Percentiles rank a stretch among this genome's conserved stretches.
Conservation (phyloP, 2,113 vertebrate genomes). For the Ctenomys sociabilis region DNA sequence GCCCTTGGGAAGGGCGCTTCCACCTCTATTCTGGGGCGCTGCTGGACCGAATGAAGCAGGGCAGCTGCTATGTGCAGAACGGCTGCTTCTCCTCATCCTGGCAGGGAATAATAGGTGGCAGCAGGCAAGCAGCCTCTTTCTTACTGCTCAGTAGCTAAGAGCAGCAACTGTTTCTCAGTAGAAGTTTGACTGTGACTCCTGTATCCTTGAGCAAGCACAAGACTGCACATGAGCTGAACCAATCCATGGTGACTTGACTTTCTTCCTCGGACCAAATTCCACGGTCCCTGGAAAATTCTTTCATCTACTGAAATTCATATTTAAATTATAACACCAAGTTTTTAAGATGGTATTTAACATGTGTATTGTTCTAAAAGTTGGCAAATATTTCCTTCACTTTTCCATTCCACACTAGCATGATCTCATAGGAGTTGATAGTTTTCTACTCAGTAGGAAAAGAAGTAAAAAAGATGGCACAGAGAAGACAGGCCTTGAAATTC, state of each 20-base stretch:
- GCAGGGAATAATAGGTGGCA: not conserved
- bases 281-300: not conserved
- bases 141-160: not conserved
- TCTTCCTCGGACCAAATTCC: too few relatives aligned
- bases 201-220: not conserved
- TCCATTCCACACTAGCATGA: not conserved
- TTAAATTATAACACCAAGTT: not conserved
- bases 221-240: not conserved
- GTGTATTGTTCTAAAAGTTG: not conserved
- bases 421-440: not conserved
- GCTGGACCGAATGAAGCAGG: not conserved
- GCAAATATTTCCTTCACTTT: not conserved
- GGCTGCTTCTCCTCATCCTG: conserved; percentile 27
- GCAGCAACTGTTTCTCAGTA: conserved; percentile 2
- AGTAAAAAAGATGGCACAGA: not conserved
- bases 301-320: not conserved
- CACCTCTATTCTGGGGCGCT: fast-evolving
- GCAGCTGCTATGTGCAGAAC: fast-evolving
- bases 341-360: not conserved
- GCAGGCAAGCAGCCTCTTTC: conserved; percentile 8
- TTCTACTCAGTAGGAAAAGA: not conserved
- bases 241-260: fast-evolving
- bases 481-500: not conserved
- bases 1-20: not conserved
- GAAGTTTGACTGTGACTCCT: not conserved